Evolutionary conservation across 2,888 invertebrate species (phyloP).

Genomic region (Girardia tigrina): DNA sequence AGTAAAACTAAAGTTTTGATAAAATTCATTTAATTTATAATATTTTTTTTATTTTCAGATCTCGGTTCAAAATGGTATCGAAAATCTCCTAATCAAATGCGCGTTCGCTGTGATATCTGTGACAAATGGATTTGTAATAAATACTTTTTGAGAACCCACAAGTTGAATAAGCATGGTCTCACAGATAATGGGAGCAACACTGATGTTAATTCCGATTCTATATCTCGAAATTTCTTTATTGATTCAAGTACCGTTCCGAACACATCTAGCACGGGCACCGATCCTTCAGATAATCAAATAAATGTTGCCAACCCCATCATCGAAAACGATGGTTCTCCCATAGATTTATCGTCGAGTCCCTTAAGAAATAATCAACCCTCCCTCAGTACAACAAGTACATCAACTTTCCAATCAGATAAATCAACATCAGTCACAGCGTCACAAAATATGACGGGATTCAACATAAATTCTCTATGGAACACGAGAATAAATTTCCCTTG

Average conservation of each 20-base stretch:
- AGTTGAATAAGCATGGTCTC: conserved; percentile 33
- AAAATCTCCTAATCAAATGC: conserved; percentile 32
- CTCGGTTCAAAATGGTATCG: conserved; percentile 30
- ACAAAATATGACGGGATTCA: neutral
- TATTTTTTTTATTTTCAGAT: too few relatives aligned
- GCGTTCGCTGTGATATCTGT: conserved; percentile 36
- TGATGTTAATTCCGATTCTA: neutral
- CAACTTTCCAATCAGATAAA: neutral
- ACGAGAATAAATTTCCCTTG: conserved; percentile 6
- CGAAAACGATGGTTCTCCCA: neutral
- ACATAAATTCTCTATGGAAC: neutral
- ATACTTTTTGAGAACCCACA: conserved; percentile 36
- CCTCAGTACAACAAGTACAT: neutral
- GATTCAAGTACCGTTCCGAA: conserved; percentile 4
- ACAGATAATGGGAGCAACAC: neutral
- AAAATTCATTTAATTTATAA: neutral
- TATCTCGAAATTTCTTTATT: neutral
- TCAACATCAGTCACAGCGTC: neutral
- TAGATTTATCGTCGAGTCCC: neutral
- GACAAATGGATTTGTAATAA: conserved; percentile 36
- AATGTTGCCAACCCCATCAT: neutral
- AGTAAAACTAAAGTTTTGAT: too few relatives aligned
- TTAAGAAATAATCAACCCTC: neutral
- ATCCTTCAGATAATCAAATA: neutral
- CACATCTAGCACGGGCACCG: neutral